These are phyloP conservation scores for Ectemnius lituratus DNA, from an alignment of 2,888 invertebrate species.

Conservation along the genomic window DNA sequence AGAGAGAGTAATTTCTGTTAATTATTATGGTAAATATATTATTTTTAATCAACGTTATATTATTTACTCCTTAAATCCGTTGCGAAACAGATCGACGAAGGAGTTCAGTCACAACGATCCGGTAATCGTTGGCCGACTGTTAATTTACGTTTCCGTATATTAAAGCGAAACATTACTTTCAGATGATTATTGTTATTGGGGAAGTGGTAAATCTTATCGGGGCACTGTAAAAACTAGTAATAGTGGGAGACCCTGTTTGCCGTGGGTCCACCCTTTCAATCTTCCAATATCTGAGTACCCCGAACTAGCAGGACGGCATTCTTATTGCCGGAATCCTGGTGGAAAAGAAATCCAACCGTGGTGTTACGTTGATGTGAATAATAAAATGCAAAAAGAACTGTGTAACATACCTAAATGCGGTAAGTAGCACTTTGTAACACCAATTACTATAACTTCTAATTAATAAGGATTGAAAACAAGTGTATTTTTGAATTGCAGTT, in stretches of 20 bases:
- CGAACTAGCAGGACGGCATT: constrained; percentile 91
- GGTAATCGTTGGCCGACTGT: no score
- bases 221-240: constrained; percentile 88
- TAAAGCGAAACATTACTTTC: constrained; percentile 27
- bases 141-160: no score
- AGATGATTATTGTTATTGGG: constrained; percentile 94
- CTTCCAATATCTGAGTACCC: constrained; percentile 88
- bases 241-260: constrained; percentile 87
- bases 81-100: no score
- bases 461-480: background rate
- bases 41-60: no score
- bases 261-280: constrained; percentile 91
- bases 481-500: constrained; percentile 78
- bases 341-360: constrained; percentile 90
- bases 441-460: background rate
- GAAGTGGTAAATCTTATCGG: constrained; percentile 89
- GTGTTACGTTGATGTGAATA: constrained; percentile 88
- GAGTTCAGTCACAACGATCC: no score
- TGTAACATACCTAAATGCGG: constrained; percentile 94
- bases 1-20: no score
- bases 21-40: no score
- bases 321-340: constrained; percentile 94
- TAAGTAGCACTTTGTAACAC: constrained; percentile 72
- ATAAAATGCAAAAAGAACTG: constrained; percentile 86
- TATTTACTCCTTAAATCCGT: no score